These are phyloP conservation scores for Drosophila pseudotalamancana DNA, from an alignment of 2,888 invertebrate genomes.

Conservation along the genomic window DNA sequence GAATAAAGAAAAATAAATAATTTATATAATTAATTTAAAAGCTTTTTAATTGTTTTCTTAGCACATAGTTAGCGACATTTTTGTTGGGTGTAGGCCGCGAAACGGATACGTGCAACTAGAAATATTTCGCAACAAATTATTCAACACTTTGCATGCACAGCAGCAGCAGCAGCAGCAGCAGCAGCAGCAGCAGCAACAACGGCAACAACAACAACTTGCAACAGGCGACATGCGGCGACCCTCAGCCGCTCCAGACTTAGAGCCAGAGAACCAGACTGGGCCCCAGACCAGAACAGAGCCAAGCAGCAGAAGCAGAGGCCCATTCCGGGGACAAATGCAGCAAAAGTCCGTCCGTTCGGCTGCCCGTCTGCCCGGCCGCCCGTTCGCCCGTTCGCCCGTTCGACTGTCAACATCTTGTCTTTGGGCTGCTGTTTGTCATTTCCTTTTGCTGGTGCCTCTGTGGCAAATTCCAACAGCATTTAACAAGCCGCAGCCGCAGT, in stretches of 20 bases:
- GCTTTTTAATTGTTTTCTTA: accelerated
- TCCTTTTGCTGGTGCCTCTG: slow-evolving; percentile 55
- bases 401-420: slow-evolving; percentile 68
- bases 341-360: background rate
- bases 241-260: slow-evolving; percentile 50
- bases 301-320: too few relatives aligned
- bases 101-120: slow-evolving; percentile 68
- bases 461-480: slow-evolving; percentile 65
- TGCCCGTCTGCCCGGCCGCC: background rate
- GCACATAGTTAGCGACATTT: slow-evolving; percentile 15
- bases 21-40: background rate
- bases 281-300: slow-evolving; percentile 4
- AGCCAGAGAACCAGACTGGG: slow-evolving; percentile 8
- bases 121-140: slow-evolving; percentile 82
- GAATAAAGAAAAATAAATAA: too few relatives aligned
- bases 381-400: background rate
- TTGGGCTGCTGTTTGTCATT: slow-evolving; percentile 71
- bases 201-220: slow-evolving; percentile 8
- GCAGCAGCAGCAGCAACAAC: background rate
- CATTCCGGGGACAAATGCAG: slow-evolving; percentile 2
- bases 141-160: slow-evolving; percentile 81
- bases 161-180: slow-evolving; percentile 29
- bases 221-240: slow-evolving; percentile 57
- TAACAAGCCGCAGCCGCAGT: slow-evolving; percentile 49
- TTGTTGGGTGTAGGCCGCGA: slow-evolving; percentile 50